phyloP scores from a whole-genome alignment of 2,113 vertebrate genomes.

The Tragelaphus imberbis region DNA sequence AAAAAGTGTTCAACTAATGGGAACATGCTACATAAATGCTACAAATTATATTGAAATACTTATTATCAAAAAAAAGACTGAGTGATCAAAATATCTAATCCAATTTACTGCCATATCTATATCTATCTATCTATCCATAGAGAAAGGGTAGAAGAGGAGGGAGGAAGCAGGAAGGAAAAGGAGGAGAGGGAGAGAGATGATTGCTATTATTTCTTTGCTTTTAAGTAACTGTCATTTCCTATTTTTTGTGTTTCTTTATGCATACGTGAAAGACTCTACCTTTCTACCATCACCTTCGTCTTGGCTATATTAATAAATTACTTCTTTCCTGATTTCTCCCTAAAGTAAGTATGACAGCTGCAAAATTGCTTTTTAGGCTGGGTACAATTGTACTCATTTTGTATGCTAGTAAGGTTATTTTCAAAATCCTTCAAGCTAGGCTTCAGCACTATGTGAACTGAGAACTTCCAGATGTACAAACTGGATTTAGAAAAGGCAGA shows the following conservation, averaged over 20 bases:
- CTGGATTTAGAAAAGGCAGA: not conserved
- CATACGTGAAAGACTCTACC: not conserved
- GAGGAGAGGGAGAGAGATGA: not conserved
- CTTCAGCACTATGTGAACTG: not conserved
- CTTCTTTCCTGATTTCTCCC: not conserved
- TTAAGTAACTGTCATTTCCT: not conserved
- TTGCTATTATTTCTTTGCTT: not conserved
- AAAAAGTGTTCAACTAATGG: not conserved
- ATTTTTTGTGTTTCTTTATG: not conserved
- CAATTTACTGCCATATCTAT: not conserved
- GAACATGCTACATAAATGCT: not conserved
- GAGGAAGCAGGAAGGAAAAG: not conserved
- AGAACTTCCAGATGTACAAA: not conserved
- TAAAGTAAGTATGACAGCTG: not conserved
- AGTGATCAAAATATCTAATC: not conserved
- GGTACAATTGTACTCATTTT: not conserved
- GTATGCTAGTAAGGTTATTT: not conserved
- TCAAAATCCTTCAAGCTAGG: not conserved
- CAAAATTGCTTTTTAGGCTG: not conserved
- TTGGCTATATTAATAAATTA: not conserved
- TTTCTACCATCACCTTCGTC: not conserved
- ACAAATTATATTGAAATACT: not conserved
- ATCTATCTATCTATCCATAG: too few relatives aligned
- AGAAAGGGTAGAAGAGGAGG: accelerated
- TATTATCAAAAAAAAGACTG: not conserved